Evolutionary conservation across 2,888 invertebrate genomes (phyloP).

Genomic region (Nipponacmea schrenckii): DNA sequence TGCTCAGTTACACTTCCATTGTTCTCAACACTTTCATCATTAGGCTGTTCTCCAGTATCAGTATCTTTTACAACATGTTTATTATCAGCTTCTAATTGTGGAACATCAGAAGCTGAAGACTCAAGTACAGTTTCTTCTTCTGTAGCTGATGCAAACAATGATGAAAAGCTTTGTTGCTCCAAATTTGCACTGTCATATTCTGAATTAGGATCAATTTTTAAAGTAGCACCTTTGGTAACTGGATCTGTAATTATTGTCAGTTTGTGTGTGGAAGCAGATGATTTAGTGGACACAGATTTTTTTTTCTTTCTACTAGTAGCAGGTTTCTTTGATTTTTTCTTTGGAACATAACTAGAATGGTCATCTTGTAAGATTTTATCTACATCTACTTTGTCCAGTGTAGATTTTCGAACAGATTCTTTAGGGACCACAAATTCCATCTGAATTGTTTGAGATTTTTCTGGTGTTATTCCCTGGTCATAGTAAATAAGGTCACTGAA

Average conservation of each 20-base stretch:
- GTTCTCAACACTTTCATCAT: background rate
- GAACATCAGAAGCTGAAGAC: too few species aligned
- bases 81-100: too few species aligned
- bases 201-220: background rate
- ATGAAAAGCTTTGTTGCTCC: background rate
- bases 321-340: too few species aligned
- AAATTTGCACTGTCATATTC: background rate
- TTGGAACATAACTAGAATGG: too few species aligned
- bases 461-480: background rate
- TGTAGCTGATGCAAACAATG: background rate
- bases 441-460: background rate
- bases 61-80: too few species aligned
- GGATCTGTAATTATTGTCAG: background rate
- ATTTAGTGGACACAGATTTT: background rate
- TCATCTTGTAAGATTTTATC: too few species aligned
- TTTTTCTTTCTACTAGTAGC: too few species aligned
- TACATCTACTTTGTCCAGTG: background rate
- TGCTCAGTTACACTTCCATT: background rate
- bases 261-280: background rate
- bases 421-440: background rate
- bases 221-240: background rate
- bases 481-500: background rate
- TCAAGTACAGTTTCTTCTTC: too few species aligned
- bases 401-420: background rate
- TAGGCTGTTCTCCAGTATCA: background rate